Percentiles rank a stretch among this genome's conserved stretches.
Conservation (phyloP, 35 echinoderm and acorn worm genomes). For the Lytechinus pictus region DNA sequence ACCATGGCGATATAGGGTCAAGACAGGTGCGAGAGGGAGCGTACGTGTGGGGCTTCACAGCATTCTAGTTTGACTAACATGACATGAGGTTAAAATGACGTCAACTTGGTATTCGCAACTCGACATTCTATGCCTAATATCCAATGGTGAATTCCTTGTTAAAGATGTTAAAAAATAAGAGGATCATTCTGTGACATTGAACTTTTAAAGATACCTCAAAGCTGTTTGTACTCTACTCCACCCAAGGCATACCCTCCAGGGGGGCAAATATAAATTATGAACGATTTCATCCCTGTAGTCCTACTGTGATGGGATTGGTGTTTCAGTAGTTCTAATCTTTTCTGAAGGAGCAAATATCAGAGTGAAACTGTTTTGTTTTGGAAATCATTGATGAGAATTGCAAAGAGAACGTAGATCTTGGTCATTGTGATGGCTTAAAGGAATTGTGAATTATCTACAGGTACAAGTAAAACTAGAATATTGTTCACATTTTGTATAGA, state of each 20-base stretch:
- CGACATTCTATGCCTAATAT: neutral
- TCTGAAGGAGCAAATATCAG: neutral
- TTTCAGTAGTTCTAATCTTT: neutral
- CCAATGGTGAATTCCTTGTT: neutral
- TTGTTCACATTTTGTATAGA: neutral
- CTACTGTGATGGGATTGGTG: neutral
- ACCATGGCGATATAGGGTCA: slow-evolving; percentile 17
- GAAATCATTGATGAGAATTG: neutral
- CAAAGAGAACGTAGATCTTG: neutral
- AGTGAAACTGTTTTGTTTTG: neutral
- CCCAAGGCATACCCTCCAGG: neutral
- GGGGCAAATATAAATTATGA: neutral
- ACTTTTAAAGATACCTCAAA: neutral
- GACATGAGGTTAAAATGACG: slow-evolving; percentile 29
- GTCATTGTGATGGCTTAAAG: neutral
- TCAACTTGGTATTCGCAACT: slow-evolving; percentile 11
- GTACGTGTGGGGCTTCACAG: slow-evolving; percentile 36
- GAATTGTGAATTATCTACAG: neutral
- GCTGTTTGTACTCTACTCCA: neutral
- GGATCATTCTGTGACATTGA: neutral
- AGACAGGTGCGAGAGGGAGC: slow-evolving; percentile 13
- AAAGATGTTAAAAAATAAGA: neutral
- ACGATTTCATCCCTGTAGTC: neutral
- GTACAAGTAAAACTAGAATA: neutral
- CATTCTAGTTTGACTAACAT: neutral